Base-by-base conservation (phyloP, 2,888 invertebrate species). In the Ormyrus pomaceus region DNA sequence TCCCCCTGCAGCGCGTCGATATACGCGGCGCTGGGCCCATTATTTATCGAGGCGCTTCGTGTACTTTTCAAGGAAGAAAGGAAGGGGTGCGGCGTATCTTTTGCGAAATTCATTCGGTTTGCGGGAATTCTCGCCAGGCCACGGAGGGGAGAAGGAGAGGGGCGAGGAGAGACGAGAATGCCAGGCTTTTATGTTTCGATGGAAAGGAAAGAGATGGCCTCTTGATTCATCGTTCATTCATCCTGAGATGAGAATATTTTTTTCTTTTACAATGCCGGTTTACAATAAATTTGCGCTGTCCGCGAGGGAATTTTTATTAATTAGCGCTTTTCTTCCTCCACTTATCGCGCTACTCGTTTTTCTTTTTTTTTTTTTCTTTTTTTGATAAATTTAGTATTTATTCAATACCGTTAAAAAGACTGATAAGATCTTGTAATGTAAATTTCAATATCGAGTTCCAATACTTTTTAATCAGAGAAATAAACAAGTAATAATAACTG, bases 81-180 rank as follows among this genome's bases (percentile, higher is more conserved):
- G 66, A 61, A 66, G 74, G 50, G 71, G 65, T 55, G 81, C 73
- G 73, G 77, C 77, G 71, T 81, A 73, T 64, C 71, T 70, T 76
- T 75, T 76, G 69, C 79, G 68, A 79, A 81, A 81, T 81, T 81
- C 79, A 81, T 81, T 81, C 81, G 75, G 73, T 69, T 75, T 62
- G 77, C 68, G 69, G 81, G 66, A 71, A 78, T 81, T 74, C 68
- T 70, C 53, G 65, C 19, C 19, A 19, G 51, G 4, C 34, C 34
- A 0, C 4, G 34, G 34, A 45, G 64, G 64, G 13, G 50, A 53
- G 65, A 45, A 10, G 34, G 10, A 19, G 46, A 46, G 51, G 64
- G 46, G 53, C 45, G 4, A 34, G 34, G 34, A 34, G 34, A 34
- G 34, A 34, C 34, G 4, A 34, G 34, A 34, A 34, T 34, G 34